phyloP scores from a whole-genome alignment of 92 coral and sea anemone genomes.

The Parazoanthus atlanticus region DNA sequence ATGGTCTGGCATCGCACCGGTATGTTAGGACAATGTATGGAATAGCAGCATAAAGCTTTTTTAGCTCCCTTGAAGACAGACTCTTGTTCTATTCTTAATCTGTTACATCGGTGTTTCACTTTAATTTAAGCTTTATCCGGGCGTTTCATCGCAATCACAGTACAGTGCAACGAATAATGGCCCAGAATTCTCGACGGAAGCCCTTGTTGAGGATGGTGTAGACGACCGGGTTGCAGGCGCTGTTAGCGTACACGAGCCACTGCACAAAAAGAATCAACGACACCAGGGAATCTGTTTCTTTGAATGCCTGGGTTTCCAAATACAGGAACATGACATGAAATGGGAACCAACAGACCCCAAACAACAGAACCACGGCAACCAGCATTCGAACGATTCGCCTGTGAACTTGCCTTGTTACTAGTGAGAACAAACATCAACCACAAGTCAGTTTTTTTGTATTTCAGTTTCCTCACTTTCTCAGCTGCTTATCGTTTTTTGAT shows the following conservation, averaged over 20 bases:
- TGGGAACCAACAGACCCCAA: slow-evolving; percentile 66
- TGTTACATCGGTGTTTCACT: not conserved
- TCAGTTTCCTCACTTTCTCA: too few species aligned
- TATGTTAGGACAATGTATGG: not conserved
- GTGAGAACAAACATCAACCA: not conserved
- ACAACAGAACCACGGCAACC: slow-evolving; percentile 55
- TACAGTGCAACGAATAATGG: slow-evolving; percentile 34
- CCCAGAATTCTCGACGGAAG: slow-evolving; percentile 56
- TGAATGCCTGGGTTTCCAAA: slow-evolving; percentile 41
- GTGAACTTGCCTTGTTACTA: slow-evolving; percentile 57
- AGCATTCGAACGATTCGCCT: slow-evolving; percentile 60
- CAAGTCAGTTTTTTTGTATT: not conserved
- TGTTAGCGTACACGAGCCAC: slow-evolving; percentile 69
- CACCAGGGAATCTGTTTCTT: slow-evolving; percentile 48
- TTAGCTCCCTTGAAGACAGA: not conserved
- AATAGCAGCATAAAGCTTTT: not conserved
- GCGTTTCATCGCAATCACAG: not conserved
- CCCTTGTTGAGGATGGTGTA: slow-evolving; percentile 53
- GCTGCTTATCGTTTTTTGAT: not conserved
- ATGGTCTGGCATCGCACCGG: too few species aligned
- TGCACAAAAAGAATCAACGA: slow-evolving; percentile 51
- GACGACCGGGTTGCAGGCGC: slow-evolving; percentile 65
- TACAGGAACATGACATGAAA: slow-evolving; percentile 59
- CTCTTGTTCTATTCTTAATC: not conserved
- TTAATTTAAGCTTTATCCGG: too few species aligned